Conservation (phyloP, 1,140 invertebrate species). For the Apocrypta bakeri region DNA sequence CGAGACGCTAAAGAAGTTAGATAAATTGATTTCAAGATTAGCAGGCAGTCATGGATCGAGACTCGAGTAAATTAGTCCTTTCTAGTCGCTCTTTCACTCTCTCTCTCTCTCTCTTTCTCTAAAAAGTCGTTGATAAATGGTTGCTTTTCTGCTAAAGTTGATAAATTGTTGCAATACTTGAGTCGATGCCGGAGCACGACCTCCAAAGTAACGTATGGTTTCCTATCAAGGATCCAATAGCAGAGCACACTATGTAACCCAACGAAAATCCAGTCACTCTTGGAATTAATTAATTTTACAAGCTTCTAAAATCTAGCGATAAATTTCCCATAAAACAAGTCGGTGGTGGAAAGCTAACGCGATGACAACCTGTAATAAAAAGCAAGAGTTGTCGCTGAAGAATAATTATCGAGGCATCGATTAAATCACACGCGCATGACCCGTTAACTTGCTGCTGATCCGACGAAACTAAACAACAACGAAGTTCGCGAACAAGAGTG, state of each 20-base stretch:
- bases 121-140: background rate
- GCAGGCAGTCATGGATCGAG: too few relatives aligned
- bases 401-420: too few relatives aligned
- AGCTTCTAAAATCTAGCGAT: background rate
- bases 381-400: too few relatives aligned
- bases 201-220: background rate
- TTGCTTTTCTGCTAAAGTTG: background rate
- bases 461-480: too few relatives aligned
- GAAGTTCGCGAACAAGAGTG: background rate
- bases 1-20: background rate
- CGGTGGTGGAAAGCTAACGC: background rate
- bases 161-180: background rate
- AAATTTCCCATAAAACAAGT: background rate
- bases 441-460: too few relatives aligned
- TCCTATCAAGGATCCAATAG: background rate
- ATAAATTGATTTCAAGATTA: background rate
- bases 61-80: background rate
- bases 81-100: background rate
- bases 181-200: background rate
- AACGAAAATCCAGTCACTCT: background rate
- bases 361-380: background rate
- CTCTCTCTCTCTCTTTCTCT: background rate
- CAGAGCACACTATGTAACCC: background rate
- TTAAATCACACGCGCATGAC: too few relatives aligned
- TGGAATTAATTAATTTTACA: background rate